These are phyloP conservation scores for Rissa tridactyla DNA, from an alignment of 2,113 vertebrate genomes.

Conservation along the genomic window DNA sequence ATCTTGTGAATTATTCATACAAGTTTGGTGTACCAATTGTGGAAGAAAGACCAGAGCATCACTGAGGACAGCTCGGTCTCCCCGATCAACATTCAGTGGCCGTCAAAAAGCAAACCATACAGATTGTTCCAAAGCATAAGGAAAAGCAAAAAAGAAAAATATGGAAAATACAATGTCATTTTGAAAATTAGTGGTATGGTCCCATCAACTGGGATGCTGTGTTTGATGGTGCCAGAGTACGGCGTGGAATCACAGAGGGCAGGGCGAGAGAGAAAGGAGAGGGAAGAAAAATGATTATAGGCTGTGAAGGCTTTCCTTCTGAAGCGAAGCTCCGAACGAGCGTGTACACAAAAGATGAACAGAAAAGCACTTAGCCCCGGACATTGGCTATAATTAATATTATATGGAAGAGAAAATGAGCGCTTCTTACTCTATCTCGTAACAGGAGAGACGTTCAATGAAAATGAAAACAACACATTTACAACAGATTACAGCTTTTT, in stretches of 20 bases:
- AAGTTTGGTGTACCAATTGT: not conserved
- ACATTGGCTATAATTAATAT: not conserved
- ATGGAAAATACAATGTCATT: not conserved
- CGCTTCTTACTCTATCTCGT: not conserved
- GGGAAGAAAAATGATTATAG: not conserved
- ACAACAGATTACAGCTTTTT: not conserved
- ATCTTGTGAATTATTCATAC: not conserved
- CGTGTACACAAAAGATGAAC: constrained; percentile 11
- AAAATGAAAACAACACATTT: constrained; percentile 42
- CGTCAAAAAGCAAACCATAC: not conserved
- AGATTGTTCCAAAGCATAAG: not conserved
- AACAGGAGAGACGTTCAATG: not conserved
- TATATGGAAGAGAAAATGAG: constrained; percentile 2
- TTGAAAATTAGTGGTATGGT: constrained; percentile 19
- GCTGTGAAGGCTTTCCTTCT: not conserved
- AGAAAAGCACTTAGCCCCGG: constrained; percentile 2
- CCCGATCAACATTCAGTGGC: not conserved
- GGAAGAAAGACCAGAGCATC: not conserved
- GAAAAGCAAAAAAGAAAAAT: not conserved
- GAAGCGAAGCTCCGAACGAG: not conserved
- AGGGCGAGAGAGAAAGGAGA: not conserved
- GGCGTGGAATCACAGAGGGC: not conserved
- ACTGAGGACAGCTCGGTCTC: not conserved
- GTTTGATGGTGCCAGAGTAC: not conserved
- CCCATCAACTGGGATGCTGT: not conserved